phyloP scores from a whole-genome alignment of 2,888 invertebrate species.

The Alitta virens region DNA sequence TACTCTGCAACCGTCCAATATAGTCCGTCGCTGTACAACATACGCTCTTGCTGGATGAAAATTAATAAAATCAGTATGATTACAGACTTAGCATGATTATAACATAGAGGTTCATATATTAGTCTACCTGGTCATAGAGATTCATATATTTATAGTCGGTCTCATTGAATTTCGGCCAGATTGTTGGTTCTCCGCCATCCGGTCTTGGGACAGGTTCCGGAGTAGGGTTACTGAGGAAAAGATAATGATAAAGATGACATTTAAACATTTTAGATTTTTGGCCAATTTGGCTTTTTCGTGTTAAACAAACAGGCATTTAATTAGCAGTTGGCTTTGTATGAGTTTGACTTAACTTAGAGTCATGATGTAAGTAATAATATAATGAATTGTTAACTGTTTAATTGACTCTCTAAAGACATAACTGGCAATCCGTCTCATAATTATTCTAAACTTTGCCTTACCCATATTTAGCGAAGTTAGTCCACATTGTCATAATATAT shows the following conservation, averaged over 20 bases:
- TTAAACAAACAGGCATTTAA: background rate
- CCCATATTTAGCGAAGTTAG: constrained; percentile 30
- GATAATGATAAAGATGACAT: no score
- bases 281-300: background rate
- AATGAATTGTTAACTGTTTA: no score
- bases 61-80: no score
- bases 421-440: background rate
- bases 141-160: constrained; percentile 12
- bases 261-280: background rate
- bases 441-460: background rate
- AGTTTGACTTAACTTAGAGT: background rate
- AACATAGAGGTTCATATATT: no score
- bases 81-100: no score
- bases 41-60: no score
- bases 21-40: no score
- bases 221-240: constrained; percentile 18
- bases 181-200: constrained; percentile 1
- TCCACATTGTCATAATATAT: constrained; percentile 23
- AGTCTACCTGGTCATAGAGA: background rate
- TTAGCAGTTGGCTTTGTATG: background rate
- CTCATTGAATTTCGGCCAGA: constrained; percentile 13
- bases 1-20: no score
- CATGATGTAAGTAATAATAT: background rate
- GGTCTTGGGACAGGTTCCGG: constrained; percentile 18
- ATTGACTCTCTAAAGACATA: no score